Percentiles rank a stretch among this genome's conserved stretches.
Evolutionary conservation across 2,888 invertebrate genomes (phyloP).

Genomic region (Limnephilus marmoratus): DNA sequence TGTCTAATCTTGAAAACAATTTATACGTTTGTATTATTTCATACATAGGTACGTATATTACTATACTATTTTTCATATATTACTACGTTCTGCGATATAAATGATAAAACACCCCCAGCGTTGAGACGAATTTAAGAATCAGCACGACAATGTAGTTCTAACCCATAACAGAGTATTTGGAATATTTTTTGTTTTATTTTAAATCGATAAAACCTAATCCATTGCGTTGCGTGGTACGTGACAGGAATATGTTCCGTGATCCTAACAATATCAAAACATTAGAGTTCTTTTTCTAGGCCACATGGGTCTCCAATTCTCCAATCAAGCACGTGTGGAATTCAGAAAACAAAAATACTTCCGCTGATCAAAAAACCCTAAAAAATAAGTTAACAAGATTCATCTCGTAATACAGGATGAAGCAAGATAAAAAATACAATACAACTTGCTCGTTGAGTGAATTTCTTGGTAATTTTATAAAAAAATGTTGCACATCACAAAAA

Average conservation of each 20-base stretch:
- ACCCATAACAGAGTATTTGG: not conserved
- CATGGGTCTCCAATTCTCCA: not conserved
- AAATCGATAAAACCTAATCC: not conserved
- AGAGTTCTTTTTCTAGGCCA: slow-evolving; percentile 2
- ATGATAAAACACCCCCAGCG: not conserved
- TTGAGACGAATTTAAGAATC: not conserved
- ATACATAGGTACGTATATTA: too few relatives aligned
- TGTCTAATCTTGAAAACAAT: not conserved
- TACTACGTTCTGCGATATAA: not conserved
- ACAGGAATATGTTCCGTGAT: not conserved
- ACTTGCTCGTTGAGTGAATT: not conserved
- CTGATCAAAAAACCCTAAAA: not conserved
- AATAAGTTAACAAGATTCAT: slow-evolving; percentile 11
- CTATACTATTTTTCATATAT: too few relatives aligned
- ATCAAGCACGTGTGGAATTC: slow-evolving; percentile 5
- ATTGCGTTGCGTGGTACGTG: not conserved
- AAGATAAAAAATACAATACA: not conserved
- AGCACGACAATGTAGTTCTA: not conserved
- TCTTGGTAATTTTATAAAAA: too few relatives aligned
- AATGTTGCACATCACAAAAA: not conserved
- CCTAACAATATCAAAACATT: not conserved
- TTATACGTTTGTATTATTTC: not conserved
- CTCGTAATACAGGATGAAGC: not conserved
- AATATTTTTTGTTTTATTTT: not conserved
- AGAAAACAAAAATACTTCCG: slow-evolving; percentile 24